A percentile compares a stretch with the other conserved stretches of the same genome.
Conservation (phyloP, 2,888 invertebrate species). For the Cacoxenus indagator region DNA sequence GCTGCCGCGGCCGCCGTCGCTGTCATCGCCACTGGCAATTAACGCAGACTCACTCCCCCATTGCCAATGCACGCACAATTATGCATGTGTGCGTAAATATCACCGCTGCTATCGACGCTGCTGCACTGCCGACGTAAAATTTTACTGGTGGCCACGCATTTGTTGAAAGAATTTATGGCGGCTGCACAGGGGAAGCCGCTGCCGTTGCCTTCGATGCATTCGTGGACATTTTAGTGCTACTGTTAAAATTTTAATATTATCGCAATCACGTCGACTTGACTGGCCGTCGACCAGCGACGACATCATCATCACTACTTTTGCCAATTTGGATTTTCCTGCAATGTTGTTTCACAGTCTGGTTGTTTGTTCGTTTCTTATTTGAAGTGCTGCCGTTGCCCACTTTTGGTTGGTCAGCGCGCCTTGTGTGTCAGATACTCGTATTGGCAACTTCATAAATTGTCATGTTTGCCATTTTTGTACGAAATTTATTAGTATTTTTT, state of each 20-base stretch:
- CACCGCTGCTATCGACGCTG: background rate
- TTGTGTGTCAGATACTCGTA: constrained; percentile 30
- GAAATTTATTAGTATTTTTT: constrained; percentile 19
- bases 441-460: constrained; percentile 14
- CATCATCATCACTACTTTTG: constrained; percentile 32
- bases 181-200: background rate
- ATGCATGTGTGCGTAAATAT: constrained; percentile 32
- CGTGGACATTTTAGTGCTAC: background rate
- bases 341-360: constrained; percentile 41
- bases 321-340: constrained; percentile 46
- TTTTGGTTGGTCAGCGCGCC: constrained; percentile 48
- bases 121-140: too few species aligned
- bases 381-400: constrained; percentile 28
- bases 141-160: constrained; percentile 8
- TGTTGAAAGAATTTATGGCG: constrained; percentile 11
- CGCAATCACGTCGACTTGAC: constrained; percentile 1
- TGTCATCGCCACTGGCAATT: background rate
- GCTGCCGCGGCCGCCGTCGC: constrained; percentile 23
- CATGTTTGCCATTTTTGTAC: constrained; percentile 19
- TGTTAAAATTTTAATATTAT: constrained; percentile 33
- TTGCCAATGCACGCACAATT: too few species aligned
- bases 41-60: background rate
- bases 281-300: background rate
- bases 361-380: background rate
- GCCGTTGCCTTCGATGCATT: background rate